phyloP scores from a whole-genome alignment of 2,113 vertebrate species.

The Melanotaenia duboulayi region DNA sequence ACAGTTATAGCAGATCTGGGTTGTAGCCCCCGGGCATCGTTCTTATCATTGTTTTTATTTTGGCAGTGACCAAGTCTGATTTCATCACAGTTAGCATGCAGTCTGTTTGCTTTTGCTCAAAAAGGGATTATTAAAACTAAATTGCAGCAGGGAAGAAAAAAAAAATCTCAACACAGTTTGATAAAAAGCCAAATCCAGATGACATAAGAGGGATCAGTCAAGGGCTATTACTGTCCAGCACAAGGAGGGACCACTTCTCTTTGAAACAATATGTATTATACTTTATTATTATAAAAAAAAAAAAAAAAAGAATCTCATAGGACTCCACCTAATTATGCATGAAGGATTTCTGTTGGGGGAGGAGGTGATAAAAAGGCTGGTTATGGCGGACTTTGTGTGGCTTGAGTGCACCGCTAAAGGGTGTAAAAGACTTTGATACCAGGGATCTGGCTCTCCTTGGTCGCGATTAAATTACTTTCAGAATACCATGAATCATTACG shows the following conservation, averaged over 20 bases:
- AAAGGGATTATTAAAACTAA: constrained; percentile 39
- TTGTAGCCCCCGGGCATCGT: constrained; percentile 49
- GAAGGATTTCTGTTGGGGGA: constrained; percentile 61
- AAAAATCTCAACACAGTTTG: constrained; percentile 16
- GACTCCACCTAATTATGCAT: constrained; percentile 73
- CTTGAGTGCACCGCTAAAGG: constrained; percentile 58
- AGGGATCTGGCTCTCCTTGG: constrained; percentile 55
- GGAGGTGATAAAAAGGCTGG: constrained; percentile 37
- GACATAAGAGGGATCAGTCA: constrained; percentile 26
- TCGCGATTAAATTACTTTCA: constrained; percentile 64
- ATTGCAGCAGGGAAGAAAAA: constrained; percentile 20
- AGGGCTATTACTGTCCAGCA: constrained; percentile 11
- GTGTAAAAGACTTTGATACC: constrained; percentile 67
- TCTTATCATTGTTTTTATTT: constrained; percentile 59
- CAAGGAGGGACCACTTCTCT: constrained; percentile 7
- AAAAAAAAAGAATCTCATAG: constrained; percentile 48
- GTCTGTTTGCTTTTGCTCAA: constrained; percentile 28
- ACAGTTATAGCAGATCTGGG: constrained; percentile 62
- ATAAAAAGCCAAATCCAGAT: constrained; percentile 34
- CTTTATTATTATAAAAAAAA: constrained; percentile 37
- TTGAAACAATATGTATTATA: constrained; percentile 33
- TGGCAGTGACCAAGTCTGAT: constrained; percentile 40
- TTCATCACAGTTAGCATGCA: constrained; percentile 25
- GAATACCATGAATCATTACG: constrained; percentile 67
- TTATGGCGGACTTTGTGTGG: constrained; percentile 53